phyloP scores from a whole-genome alignment of 2,113 vertebrate species.

The Baryphthengus martii region DNA sequence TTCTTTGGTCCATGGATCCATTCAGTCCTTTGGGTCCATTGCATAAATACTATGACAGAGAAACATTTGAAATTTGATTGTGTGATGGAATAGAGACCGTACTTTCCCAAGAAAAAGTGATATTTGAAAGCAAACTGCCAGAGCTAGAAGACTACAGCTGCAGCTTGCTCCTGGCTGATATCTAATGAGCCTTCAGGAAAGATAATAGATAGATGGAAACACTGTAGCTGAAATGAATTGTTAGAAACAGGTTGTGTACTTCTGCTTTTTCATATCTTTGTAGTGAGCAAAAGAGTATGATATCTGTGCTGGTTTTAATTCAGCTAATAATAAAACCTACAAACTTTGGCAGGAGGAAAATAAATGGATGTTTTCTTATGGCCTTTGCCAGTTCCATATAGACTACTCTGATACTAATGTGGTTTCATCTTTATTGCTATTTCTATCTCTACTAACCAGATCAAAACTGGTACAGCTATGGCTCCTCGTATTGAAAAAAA shows the following conservation, averaged over 20 bases:
- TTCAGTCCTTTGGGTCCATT: background rate
- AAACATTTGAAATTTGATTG: background rate
- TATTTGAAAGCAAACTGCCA: background rate
- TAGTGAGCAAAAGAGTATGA: background rate
- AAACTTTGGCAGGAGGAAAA: background rate
- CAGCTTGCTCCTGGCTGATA: background rate
- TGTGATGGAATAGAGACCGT: background rate
- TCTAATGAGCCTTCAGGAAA: background rate
- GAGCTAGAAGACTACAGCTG: background rate
- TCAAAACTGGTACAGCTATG: background rate
- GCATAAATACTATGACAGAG: background rate
- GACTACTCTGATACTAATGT: background rate
- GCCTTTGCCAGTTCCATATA: background rate
- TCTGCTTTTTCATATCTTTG: background rate
- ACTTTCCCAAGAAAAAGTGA: background rate
- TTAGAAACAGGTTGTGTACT: background rate
- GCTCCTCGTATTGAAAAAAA: background rate
- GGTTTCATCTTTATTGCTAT: background rate
- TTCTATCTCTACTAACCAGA: background rate
- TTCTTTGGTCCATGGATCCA: background rate
- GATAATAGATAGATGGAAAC: background rate
- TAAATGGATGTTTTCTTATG: background rate
- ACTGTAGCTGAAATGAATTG: background rate
- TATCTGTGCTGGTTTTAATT: background rate
- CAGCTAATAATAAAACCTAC: background rate